These are phyloP conservation scores for Rhagologus leucostigma DNA, from an alignment of 2,113 vertebrate genomes.

Conservation along the genomic window DNA sequence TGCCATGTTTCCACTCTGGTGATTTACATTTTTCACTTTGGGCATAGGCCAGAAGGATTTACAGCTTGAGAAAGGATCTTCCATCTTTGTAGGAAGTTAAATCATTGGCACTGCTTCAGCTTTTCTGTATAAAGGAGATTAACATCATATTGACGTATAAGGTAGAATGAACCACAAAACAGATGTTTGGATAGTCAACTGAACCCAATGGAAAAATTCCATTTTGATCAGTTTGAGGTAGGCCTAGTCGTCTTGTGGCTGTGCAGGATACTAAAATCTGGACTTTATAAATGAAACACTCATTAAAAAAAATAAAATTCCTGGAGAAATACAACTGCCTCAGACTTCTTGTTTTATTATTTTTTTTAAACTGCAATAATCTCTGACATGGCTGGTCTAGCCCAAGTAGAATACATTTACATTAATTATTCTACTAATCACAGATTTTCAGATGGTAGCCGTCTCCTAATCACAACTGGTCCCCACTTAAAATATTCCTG, in stretches of 20 bases:
- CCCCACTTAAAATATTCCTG: background rate
- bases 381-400: background rate
- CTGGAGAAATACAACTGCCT: background rate
- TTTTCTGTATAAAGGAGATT: constrained; percentile 59
- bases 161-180: constrained; percentile 15
- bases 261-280: constrained; percentile 9
- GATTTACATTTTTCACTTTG: constrained; percentile 46
- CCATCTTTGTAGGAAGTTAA: constrained; percentile 46
- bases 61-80: constrained; percentile 50
- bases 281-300: constrained; percentile 37
- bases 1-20: constrained; percentile 31
- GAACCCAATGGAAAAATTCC: constrained; percentile 51
- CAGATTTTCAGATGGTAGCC: background rate
- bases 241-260: background rate
- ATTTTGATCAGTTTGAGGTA: constrained; percentile 56
- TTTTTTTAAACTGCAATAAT: background rate
- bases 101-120: constrained; percentile 6
- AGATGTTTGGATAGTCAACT: constrained; percentile 46
- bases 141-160: constrained; percentile 24
- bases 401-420: background rate
- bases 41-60: constrained; percentile 29
- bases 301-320: background rate
- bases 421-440: background rate
- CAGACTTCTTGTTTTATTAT: background rate
- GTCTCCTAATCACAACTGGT: background rate